These are phyloP conservation scores for Chydorus sphaericus DNA, from an alignment of 2,888 invertebrate genomes.

Conservation along the genomic window DNA sequence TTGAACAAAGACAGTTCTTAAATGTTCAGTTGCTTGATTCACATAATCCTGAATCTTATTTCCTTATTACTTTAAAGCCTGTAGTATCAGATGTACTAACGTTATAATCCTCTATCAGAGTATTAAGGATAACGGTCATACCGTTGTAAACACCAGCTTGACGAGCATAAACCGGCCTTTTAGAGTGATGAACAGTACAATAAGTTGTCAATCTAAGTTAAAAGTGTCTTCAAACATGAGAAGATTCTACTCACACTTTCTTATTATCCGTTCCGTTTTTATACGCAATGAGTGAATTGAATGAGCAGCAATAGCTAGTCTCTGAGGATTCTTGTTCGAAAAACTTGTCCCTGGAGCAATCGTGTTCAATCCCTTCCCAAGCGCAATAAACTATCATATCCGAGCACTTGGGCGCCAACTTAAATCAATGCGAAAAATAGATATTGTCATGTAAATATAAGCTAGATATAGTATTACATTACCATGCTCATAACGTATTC, in stretches of 20 bases:
- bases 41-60: not conserved
- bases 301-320: constrained; percentile 15
- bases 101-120: constrained; percentile 10
- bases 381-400: constrained; percentile 9
- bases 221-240: no score
- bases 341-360: constrained; percentile 10
- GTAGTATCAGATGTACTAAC: constrained; percentile 8
- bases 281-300: constrained; percentile 8
- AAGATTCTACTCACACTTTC: not conserved
- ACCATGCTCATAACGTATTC: not conserved
- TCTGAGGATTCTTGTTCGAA: constrained; percentile 14
- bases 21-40: no score
- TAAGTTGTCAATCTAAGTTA: no score
- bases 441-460: not conserved
- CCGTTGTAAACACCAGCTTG: constrained; percentile 8
- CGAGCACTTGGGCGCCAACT: constrained; percentile 14
- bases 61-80: constrained; percentile 15
- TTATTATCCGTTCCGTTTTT: not conserved
- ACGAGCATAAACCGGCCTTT: not conserved
- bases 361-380: constrained; percentile 11
- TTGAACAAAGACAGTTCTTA: not conserved
- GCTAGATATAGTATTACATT: not conserved
- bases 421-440: no score
- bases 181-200: not conserved
- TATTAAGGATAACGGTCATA: constrained; percentile 8